Evolutionary conservation across 2,888 invertebrate species (phyloP).

Genomic region (Leptothorax acervorum): DNA sequence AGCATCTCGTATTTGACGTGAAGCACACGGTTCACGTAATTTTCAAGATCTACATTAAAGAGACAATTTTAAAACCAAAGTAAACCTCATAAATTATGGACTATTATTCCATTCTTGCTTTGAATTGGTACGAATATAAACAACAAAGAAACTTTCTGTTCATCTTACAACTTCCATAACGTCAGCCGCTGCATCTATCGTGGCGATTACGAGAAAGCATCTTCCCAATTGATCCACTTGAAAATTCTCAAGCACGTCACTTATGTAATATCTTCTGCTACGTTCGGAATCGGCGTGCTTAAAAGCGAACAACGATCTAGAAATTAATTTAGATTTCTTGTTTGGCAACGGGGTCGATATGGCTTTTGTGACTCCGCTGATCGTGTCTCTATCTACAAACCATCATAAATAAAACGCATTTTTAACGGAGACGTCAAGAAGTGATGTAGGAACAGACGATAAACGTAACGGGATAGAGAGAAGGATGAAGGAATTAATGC

Average conservation of each 20-base stretch:
- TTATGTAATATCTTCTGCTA: constrained; percentile 85
- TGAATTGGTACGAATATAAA: background rate
- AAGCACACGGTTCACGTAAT: background rate
- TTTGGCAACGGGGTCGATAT: constrained; percentile 87
- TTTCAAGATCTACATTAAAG: background rate
- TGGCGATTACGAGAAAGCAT: constrained; percentile 89
- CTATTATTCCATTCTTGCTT: background rate
- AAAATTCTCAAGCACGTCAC: constrained; percentile 86
- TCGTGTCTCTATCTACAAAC: constrained; percentile 88
- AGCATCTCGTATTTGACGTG: background rate
- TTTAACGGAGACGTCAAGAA: background rate
- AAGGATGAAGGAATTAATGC: background rate
- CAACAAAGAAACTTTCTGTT: background rate
- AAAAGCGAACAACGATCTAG: constrained; percentile 87
- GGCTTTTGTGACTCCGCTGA: constrained; percentile 89
- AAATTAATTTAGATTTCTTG: constrained; percentile 85
- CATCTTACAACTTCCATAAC: constrained; percentile 88
- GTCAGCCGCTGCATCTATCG: constrained; percentile 88
- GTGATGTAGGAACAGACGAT: background rate
- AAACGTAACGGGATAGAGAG: background rate
- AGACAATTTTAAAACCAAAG: background rate
- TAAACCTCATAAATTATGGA: background rate
- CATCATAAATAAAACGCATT: constrained; percentile 1
- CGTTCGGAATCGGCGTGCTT: constrained; percentile 86
- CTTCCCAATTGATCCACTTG: constrained; percentile 86